Percentiles rank a stretch among this genome's conserved stretches.
phyloP scores from a whole-genome alignment of 2,113 vertebrate species.

The Chaenogobius annularis region DNA sequence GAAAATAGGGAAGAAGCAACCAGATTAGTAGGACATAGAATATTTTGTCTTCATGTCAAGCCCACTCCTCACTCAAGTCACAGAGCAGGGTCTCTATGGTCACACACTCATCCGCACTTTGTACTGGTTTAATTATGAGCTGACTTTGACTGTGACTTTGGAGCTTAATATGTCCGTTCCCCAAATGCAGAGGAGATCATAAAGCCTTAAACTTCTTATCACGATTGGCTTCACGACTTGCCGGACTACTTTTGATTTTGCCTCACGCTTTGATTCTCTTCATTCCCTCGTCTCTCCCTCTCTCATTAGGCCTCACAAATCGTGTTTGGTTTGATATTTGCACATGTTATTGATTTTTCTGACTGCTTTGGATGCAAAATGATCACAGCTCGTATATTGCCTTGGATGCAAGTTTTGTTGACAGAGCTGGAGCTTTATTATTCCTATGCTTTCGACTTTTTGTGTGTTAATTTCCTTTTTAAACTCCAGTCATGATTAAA shows the following conservation, averaged over 20 bases:
- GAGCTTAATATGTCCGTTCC: constrained; percentile 46
- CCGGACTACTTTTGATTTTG: constrained; percentile 22
- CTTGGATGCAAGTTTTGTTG: constrained; percentile 65
- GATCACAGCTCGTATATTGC: constrained; percentile 67
- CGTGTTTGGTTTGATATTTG: constrained; percentile 71
- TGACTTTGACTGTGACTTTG: constrained; percentile 57
- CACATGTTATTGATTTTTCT: constrained; percentile 72
- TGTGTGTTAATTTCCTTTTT: constrained; percentile 38
- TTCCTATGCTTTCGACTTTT: constrained; percentile 43
- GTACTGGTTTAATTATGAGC: constrained; percentile 45
- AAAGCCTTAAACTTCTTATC: constrained; percentile 46
- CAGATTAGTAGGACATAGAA: neutral
- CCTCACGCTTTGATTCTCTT: constrained; percentile 9
- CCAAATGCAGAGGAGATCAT: constrained; percentile 47
- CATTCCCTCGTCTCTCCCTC: neutral
- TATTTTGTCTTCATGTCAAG: neutral
- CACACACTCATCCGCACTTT: constrained; percentile 21
- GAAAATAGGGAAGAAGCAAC: neutral
- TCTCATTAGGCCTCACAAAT: constrained; percentile 55
- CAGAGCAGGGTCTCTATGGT: neutral
- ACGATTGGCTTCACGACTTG: constrained; percentile 27
- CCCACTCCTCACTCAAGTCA: neutral
- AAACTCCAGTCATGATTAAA: neutral
- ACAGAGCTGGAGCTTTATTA: constrained; percentile 57
- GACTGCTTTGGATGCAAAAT: constrained; percentile 67